Percentiles rank a stretch among this genome's conserved stretches.
Evolutionary conservation across 1,140 invertebrate species (phyloP).

Genomic region (Drosophila bocki): DNA sequence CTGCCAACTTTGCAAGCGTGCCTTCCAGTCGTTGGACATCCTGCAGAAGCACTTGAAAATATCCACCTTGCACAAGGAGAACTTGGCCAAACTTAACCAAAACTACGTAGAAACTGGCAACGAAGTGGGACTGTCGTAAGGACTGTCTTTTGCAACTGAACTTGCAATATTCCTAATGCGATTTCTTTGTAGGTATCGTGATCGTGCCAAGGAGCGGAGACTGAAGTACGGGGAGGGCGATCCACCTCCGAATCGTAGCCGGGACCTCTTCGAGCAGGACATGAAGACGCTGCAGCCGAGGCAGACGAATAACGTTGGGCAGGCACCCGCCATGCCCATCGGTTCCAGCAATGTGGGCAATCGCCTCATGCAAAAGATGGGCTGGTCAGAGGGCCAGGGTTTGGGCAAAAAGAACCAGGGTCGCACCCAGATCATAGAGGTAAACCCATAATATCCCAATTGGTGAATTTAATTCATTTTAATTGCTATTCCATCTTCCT

Average conservation of each 20-base stretch:
- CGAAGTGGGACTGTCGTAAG: constrained; percentile 57
- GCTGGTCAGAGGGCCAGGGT: constrained; percentile 98
- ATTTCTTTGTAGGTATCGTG: constrained; percentile 88
- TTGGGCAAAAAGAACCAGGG: constrained; percentile 97
- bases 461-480: not conserved
- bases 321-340: constrained; percentile 87
- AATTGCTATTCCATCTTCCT: not conserved
- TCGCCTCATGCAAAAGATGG: constrained; percentile 98
- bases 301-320: constrained; percentile 56
- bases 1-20: constrained; percentile 97
- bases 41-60: constrained; percentile 96
- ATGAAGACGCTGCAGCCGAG: constrained; percentile 66
- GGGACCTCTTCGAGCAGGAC: constrained; percentile 89
- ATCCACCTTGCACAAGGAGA: constrained; percentile 98
- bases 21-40: constrained; percentile 95
- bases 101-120: not conserved
- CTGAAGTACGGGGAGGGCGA: constrained; percentile 95
- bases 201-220: constrained; percentile 97
- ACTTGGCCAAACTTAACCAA: constrained; percentile 87
- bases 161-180: no score
- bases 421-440: constrained; percentile 95
- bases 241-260: constrained; percentile 90
- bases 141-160: no score
- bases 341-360: constrained; percentile 96
- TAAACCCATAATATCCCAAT: constrained; percentile 68